Percentiles rank a stretch among this genome's conserved stretches.
phyloP scores from a whole-genome alignment of 1,140 invertebrate species.

The Tyrophagus putrescentiae region DNA sequence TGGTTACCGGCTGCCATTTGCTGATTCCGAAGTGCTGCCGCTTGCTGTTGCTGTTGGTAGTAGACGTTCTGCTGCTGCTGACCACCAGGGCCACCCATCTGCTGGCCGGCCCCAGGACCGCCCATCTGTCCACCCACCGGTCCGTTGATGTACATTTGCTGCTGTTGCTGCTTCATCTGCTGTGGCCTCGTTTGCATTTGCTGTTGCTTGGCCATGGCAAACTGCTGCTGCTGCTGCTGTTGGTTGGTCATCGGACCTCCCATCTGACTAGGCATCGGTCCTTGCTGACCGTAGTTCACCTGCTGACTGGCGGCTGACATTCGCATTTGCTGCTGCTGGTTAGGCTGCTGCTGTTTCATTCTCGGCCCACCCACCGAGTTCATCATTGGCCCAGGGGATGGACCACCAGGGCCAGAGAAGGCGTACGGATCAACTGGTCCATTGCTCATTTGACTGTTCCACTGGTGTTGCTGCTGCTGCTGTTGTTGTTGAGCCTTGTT shows the following conservation, averaged over 20 bases:
- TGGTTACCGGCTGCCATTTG: too few relatives aligned
- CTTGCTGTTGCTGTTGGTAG: too few relatives aligned
- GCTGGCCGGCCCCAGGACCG: neutral
- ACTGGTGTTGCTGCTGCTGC: neutral
- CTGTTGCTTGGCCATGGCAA: neutral
- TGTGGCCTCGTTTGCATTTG: neutral
- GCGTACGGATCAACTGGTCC: neutral
- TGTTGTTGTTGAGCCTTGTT: neutral
- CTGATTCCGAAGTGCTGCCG: too few relatives aligned
- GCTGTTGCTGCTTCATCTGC: neutral
- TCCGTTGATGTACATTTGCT: slow-evolving; percentile 2
- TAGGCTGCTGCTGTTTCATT: neutral
- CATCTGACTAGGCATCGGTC: neutral
- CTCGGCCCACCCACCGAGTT: neutral
- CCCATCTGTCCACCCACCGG: neutral
- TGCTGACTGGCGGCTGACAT: neutral
- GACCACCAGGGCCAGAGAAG: neutral
- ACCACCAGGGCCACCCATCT: too few relatives aligned
- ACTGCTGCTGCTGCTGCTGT: slow-evolving; percentile 1
- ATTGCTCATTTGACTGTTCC: neutral
- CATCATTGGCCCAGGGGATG: neutral
- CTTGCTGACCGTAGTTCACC: neutral
- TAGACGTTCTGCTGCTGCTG: too few relatives aligned
- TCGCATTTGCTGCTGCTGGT: neutral
- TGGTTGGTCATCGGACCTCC: neutral